Base-by-base conservation (phyloP, 2,113 vertebrate genomes). In the Anthoscopus minutus region DNA sequence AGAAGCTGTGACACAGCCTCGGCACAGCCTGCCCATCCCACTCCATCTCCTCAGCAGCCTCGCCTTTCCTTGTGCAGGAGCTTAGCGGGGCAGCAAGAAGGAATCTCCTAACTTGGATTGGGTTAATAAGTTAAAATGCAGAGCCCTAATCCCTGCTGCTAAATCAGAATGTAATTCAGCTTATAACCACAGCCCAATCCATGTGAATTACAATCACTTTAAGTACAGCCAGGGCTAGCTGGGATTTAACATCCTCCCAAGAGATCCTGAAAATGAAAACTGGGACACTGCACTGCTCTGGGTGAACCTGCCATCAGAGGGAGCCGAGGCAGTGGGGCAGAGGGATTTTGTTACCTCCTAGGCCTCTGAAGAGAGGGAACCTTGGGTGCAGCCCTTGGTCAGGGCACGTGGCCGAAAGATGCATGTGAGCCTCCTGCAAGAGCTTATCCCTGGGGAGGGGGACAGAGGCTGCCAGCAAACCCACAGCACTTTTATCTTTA, bases 131-230 rank as follows among this genome's bases (percentile, higher is more conserved):
- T 96, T 97, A 97, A 97, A 97, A 95, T 92, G 84, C 92, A 95
- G 94, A 95, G 84, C 91, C 94, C 95, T 97, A 97, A 97, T 97
- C 94, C 94, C 69, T 38, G 18, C 93, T 89, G 81, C 96, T 96
- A 97, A 97, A 97, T 96, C 94, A 5, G 94, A 95, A 97, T 94
- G 95, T 97, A 97, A 97, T 97, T 97, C 94, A 97, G 79, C 23
- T 97, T 97, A 97, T 96, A 96, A 97, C 96, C 77, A 80, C 78
- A 81, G 70, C 81, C 94, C 97, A 97, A 97, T 97, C 96, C 94
- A 95, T 96, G 96, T 96, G 95, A 97, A 97, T 97, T 96, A 96
- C 96, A 97, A 94, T 96, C 94, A 96, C 84, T 97, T 97, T 97
- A 97, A 97, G 93, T 97, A 96, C 94, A 96, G 89, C 62, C 88